Percentiles rank a stretch among this genome's conserved stretches.
Evolutionary conservation across 2,113 vertebrate genomes (phyloP).

Genomic region (Siniperca knerii): DNA sequence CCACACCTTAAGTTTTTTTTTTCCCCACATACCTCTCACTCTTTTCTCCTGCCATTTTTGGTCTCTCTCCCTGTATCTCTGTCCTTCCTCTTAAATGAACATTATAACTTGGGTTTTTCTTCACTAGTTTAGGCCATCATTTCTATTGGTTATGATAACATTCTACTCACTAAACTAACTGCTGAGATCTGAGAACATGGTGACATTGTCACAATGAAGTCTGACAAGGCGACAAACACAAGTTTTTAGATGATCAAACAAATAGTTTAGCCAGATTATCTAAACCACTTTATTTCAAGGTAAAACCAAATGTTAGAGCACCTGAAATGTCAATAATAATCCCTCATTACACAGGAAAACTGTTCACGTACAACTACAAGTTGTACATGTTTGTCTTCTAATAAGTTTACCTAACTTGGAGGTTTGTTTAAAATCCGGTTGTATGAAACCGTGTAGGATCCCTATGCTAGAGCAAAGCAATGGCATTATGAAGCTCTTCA

Average conservation of each 20-base stretch:
- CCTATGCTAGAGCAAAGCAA: neutral
- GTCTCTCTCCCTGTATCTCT: neutral
- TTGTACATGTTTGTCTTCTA: neutral
- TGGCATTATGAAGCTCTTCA: neutral
- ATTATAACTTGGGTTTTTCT: neutral
- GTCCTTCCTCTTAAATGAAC: conserved; percentile 17
- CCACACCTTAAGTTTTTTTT: conserved; percentile 2
- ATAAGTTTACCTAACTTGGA: neutral
- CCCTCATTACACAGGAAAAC: neutral
- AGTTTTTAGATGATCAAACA: neutral
- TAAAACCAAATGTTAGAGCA: neutral
- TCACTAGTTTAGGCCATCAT: neutral
- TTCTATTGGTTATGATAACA: neutral
- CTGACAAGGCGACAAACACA: neutral
- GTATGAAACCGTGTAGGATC: neutral
- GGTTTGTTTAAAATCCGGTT: neutral
- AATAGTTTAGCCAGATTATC: neutral
- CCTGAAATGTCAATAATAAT: neutral
- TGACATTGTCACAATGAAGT: neutral
- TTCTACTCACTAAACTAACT: neutral
- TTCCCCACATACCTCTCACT: neutral
- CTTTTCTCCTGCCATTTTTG: neutral
- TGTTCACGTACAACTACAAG: neutral
- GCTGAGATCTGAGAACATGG: neutral
- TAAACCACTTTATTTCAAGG: neutral